Conservation (phyloP, 2,113 vertebrate species). For the Cheirogaleus medius region DNA sequence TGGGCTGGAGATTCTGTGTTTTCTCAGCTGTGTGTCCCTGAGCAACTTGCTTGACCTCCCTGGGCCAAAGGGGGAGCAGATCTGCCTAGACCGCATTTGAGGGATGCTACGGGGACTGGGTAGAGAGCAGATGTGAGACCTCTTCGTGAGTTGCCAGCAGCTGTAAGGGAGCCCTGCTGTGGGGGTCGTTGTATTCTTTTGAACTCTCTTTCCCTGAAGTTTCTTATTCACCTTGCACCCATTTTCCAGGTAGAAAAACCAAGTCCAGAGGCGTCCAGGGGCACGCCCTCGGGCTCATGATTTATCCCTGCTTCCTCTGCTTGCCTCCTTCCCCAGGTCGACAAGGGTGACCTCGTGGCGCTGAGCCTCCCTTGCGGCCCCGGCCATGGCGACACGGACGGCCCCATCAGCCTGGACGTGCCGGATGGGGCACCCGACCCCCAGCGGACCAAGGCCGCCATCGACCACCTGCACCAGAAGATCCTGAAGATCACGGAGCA, state of each 20-base stretch:
- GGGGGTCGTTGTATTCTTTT: not conserved
- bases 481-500: conserved; percentile 99
- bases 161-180: no score
- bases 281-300: rapidly evolving
- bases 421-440: conserved; percentile 90
- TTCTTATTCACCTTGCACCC: not conserved
- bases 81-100: not conserved
- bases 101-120: not conserved
- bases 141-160: no score
- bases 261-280: not conserved
- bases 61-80: not conserved
- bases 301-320: not conserved
- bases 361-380: conserved; percentile 87
- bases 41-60: not conserved
- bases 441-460: conserved; percentile 93
- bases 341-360: conserved; percentile 93
- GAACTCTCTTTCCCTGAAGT: not conserved
- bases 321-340: conserved; percentile 84
- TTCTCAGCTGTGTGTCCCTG: not conserved
- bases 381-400: conserved; percentile 92
- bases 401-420: conserved; percentile 92
- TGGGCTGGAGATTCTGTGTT: not conserved
- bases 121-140: no score
- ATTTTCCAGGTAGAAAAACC: not conserved
- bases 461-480: conserved; percentile 99